phyloP scores from a whole-genome alignment of 2,888 invertebrate species.

The Clepsis dumicolana region DNA sequence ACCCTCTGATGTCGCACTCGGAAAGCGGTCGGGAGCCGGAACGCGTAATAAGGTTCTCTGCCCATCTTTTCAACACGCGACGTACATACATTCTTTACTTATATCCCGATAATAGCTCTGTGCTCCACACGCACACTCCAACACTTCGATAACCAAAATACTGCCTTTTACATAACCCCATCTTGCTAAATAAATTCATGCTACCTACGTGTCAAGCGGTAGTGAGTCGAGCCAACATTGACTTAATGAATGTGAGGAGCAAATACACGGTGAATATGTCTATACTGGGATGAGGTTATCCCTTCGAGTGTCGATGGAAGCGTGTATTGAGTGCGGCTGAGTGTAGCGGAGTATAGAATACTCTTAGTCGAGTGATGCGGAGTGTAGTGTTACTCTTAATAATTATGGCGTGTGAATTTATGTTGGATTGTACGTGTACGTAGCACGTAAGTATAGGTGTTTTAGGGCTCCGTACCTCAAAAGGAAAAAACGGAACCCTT shows the following conservation, averaged over 20 bases:
- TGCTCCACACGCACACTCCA: background rate
- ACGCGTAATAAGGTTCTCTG: no score
- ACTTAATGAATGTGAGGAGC: constrained; percentile 41
- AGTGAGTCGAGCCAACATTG: constrained; percentile 40
- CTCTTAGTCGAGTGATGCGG: background rate
- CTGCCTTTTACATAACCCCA: constrained; percentile 11
- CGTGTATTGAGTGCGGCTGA: constrained; percentile 4
- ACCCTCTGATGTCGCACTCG: no score
- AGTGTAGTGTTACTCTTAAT: constrained; percentile 1
- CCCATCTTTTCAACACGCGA: no score
- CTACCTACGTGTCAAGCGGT: constrained; percentile 37
- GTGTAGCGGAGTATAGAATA: constrained; percentile 9
- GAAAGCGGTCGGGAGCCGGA: no score
- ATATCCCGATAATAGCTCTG: no score
- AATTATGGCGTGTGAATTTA: background rate
- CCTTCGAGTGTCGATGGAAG: constrained; percentile 28
- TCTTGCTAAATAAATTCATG: constrained; percentile 32
- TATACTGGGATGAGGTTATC: constrained; percentile 37
- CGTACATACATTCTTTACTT: no score
- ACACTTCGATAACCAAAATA: constrained; percentile 6
- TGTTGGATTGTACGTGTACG: no score
- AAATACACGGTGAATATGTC: constrained; percentile 37
- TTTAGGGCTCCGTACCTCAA: no score
- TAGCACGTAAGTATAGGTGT: no score
- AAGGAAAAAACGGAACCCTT: no score